Evolutionary conservation across 2,797 vertebrate species (phyloP).

Genomic region (Harpagifer antarcticus): DNA sequence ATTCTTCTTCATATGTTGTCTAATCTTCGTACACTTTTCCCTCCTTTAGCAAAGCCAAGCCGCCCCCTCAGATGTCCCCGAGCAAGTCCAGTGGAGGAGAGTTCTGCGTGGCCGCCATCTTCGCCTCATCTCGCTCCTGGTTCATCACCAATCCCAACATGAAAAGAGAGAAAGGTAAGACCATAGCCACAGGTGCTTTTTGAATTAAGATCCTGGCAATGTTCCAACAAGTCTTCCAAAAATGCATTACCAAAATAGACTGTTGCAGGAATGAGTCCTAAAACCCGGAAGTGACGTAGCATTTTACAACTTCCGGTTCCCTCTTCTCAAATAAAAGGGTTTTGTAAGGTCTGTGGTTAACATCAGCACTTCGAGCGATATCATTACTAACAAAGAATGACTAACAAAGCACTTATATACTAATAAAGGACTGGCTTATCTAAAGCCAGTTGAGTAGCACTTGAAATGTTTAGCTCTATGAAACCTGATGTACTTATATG

Average conservation of each 20-base stretch:
- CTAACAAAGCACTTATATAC: no score
- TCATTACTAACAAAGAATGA: no score
- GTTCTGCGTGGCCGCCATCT: conserved; percentile 94
- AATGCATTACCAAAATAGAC: not conserved
- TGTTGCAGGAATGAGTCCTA: no score
- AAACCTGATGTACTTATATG: no score
- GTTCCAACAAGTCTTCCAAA: not conserved
- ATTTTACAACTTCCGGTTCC: no score
- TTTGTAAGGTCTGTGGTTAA: no score
- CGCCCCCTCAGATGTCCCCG: conserved; percentile 96
- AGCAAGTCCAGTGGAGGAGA: conserved; percentile 97
- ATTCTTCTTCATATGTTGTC: not conserved
- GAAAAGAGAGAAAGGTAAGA: conserved; percentile 97
- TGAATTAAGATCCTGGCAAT: not conserved
- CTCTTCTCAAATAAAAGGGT: no score
- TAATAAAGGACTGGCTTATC: no score
- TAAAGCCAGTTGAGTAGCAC: no score
- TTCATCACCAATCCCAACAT: conserved; percentile 94
- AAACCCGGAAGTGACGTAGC: no score
- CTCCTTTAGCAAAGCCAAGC: conserved; percentile 94
- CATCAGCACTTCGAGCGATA: no score
- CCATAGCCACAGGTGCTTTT: not conserved
- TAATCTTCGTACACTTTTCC: conserved; percentile 17
- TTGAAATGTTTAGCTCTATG: no score
- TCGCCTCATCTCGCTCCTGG: conserved; percentile 95